Percentiles rank a stretch among this genome's conserved stretches.
Evolutionary conservation across 2,113 vertebrate genomes (phyloP).

Genomic region (Corythoichthys intestinalis): DNA sequence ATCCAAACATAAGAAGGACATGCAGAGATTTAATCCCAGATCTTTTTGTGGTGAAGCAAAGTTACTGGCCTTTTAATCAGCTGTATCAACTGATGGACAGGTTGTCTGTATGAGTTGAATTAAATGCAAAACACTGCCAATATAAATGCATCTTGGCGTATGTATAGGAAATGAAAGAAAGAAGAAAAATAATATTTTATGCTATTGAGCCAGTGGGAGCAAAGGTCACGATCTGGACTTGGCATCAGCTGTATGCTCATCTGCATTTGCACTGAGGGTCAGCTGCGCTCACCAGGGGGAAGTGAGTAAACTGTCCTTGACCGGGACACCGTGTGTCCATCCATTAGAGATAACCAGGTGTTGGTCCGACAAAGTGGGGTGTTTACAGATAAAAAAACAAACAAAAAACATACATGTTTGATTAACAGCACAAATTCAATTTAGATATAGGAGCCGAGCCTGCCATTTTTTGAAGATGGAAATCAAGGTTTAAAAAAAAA

Average conservation of each 20-base stretch:
- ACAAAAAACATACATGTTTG: slow-evolving; percentile 12
- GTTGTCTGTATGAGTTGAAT: background rate
- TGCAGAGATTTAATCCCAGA: too few relatives aligned
- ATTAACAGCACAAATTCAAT: slow-evolving; percentile 43
- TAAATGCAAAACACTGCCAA: slow-evolving; percentile 4
- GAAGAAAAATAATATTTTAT: slow-evolving; percentile 38
- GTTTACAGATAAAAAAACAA: slow-evolving; percentile 28
- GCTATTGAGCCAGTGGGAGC: slow-evolving; percentile 44
- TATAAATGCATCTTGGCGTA: slow-evolving; percentile 29
- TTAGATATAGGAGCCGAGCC: slow-evolving; percentile 30
- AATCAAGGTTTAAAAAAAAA: slow-evolving; percentile 5
- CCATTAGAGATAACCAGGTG: slow-evolving; percentile 31
- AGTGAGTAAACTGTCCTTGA: slow-evolving; percentile 57
- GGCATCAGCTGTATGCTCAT: slow-evolving; percentile 53
- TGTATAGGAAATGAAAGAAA: background rate
- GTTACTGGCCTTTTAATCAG: too few relatives aligned
- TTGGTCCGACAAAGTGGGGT: slow-evolving; percentile 11
- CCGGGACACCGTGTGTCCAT: slow-evolving; percentile 23
- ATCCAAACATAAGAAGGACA: too few relatives aligned
- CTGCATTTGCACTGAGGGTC: slow-evolving; percentile 64
- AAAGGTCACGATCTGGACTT: slow-evolving; percentile 50
- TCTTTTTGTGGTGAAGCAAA: too few relatives aligned
- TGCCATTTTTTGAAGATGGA: background rate
- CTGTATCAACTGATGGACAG: too few relatives aligned
- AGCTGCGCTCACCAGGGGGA: slow-evolving; percentile 30